These are phyloP conservation scores for Menura novaehollandiae DNA, from an alignment of 2,113 vertebrate species.

Conservation along the genomic window DNA sequence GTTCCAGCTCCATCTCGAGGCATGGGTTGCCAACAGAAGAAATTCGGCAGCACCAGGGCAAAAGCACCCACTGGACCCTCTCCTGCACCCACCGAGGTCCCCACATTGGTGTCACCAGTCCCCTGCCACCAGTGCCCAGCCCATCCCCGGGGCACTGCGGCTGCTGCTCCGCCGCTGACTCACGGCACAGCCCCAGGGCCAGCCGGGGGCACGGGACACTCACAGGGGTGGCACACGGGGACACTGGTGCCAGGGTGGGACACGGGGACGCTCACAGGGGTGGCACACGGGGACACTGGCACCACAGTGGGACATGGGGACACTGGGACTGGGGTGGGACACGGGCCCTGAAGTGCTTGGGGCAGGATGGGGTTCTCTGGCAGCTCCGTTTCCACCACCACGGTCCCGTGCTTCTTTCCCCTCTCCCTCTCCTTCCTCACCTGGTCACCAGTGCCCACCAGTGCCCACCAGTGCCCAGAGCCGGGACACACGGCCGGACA, in stretches of 20 bases:
- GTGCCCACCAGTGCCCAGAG: not conserved
- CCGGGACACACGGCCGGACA: rapidly evolving
- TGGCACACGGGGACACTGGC: rapidly evolving
- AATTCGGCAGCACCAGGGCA: not conserved
- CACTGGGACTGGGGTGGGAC: rapidly evolving
- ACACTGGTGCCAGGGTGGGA: rapidly evolving
- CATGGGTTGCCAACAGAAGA: not conserved
- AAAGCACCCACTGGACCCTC: rapidly evolving
- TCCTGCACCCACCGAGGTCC: rapidly evolving
- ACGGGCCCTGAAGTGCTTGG: too few species aligned
- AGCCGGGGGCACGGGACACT: not conserved
- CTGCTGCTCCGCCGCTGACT: not conserved
- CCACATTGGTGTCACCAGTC: rapidly evolving
- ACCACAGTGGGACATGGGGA: rapidly evolving
- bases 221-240: not conserved
- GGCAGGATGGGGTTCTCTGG: not conserved
- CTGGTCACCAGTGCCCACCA: rapidly evolving
- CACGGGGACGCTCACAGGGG: not conserved
- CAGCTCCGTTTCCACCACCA: rapidly evolving
- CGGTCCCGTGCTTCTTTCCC: rapidly evolving
- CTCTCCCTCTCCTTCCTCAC: not conserved
- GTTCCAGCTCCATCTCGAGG: not conserved
- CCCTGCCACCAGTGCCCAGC: not conserved
- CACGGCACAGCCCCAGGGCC: not conserved
- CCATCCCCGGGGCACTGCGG: not conserved